These are phyloP conservation scores for Cyanocitta stelleri DNA, from an alignment of 2,113 vertebrate genomes.

Conservation along the genomic window DNA sequence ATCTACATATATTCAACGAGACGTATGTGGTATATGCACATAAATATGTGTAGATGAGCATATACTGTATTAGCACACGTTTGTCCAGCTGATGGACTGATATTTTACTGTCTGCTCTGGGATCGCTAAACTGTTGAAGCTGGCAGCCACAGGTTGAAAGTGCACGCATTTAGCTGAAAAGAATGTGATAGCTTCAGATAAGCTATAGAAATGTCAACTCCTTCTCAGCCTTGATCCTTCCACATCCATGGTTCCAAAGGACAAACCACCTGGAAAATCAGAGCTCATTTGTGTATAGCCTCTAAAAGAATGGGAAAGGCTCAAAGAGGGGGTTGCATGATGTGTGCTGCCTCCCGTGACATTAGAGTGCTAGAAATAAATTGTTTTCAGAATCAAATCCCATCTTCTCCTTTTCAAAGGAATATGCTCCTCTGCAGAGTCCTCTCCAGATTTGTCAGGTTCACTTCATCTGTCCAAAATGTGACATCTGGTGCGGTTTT, in stretches of 20 bases:
- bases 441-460: not conserved
- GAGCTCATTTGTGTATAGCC: not conserved
- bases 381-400: not conserved
- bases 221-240: not conserved
- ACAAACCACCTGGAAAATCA: not conserved
- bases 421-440: not conserved
- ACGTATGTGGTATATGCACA: rapidly evolving
- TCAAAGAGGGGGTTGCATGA: rapidly evolving
- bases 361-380: not conserved
- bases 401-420: not conserved
- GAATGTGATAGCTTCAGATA: not conserved
- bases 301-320: not conserved
- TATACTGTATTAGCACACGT: not conserved
- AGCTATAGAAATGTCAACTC: not conserved
- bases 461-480: not conserved
- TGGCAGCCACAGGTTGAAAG: not conserved
- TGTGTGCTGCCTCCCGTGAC: not conserved
- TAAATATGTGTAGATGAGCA: rapidly evolving
- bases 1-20: rapidly evolving
- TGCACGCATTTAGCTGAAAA: not conserved
- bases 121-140: not conserved
- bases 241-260: not conserved
- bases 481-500: not conserved
- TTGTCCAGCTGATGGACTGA: not conserved
- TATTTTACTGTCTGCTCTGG: not conserved